Evolutionary conservation across 64 coral and sea anemone species (phyloP).

Genomic region (Montipora foliosa): DNA sequence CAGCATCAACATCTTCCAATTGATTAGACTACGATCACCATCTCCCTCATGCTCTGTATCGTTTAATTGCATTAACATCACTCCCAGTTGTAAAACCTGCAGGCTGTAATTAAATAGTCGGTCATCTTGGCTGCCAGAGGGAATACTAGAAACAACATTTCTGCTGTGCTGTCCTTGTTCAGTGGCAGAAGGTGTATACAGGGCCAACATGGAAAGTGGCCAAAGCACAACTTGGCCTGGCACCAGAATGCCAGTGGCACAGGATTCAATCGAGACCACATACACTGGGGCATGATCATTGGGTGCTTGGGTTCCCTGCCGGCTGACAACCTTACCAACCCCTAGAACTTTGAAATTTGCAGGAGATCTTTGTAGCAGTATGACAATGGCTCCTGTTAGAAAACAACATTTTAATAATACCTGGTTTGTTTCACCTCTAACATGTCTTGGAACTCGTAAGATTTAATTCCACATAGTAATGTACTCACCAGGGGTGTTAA

Average conservation of each 20-base stretch:
- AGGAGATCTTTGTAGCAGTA: slow-evolving; percentile 27
- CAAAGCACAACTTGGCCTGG: slow-evolving; percentile 48
- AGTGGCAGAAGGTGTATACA: not conserved
- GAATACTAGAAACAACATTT: slow-evolving; percentile 28
- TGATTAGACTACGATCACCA: not conserved
- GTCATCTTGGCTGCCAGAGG: slow-evolving; percentile 37
- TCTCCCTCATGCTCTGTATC: slow-evolving; percentile 28
- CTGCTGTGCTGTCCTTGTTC: not conserved
- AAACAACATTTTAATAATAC: not conserved
- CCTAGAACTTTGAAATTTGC: slow-evolving; percentile 45
- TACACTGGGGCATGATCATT: slow-evolving; percentile 28
- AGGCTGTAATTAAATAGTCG: slow-evolving; percentile 28
- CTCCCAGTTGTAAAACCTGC: slow-evolving; percentile 8
- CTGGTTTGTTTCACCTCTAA: not conserved
- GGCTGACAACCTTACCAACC: slow-evolving; percentile 41
- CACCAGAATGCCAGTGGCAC: slow-evolving; percentile 28
- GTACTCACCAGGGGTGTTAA: not conserved
- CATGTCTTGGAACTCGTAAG: not conserved
- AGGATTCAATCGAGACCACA: slow-evolving; percentile 17
- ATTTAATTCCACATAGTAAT: not conserved
- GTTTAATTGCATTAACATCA: slow-evolving; percentile 40
- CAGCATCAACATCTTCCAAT: slow-evolving; percentile 57
- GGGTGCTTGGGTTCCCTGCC: slow-evolving; percentile 27
- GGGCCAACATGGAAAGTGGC: not conserved
- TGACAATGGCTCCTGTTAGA: slow-evolving; percentile 30